A percentile compares a stretch with the other conserved stretches of the same genome.
These are phyloP conservation scores for Venturia canescens DNA, from an alignment of 1,140 invertebrate species.

Conservation along the genomic window DNA sequence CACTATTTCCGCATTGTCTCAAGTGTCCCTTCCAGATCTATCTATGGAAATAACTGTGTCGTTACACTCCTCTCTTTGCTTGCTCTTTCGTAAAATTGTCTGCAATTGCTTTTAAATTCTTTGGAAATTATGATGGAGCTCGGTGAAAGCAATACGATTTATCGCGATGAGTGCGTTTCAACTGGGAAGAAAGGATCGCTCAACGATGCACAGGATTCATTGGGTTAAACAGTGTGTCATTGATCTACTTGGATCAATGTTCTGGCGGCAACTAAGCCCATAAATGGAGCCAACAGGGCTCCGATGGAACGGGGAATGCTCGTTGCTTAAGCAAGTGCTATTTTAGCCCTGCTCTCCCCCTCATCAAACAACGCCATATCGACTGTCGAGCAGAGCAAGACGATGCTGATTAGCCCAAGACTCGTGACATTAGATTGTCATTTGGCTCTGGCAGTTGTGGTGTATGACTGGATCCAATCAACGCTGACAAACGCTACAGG, in stretches of 20 bases:
- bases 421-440: background rate
- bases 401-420: slow-evolving; percentile 10
- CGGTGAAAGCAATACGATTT: background rate
- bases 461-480: slow-evolving; percentile 14
- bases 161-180: background rate
- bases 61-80: background rate
- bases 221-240: background rate
- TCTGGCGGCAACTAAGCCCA: background rate
- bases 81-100: background rate
- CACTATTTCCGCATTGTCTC: slow-evolving; percentile 38
- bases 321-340: no score
- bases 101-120: no score
- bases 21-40: background rate
- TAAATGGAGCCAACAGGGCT: background rate
- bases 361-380: no score
- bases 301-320: no score
- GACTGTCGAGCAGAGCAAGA: background rate
- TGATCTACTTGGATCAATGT: background rate
- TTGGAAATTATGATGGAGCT: background rate
- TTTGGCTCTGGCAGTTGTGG: slow-evolving; percentile 14
- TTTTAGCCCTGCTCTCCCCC: no score
- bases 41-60: no score
- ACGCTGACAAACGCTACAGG: background rate
- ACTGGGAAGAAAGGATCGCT: background rate
- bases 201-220: background rate